Conservation (phyloP, 2,888 invertebrate species). For the Andricus quercusramuli region DNA sequence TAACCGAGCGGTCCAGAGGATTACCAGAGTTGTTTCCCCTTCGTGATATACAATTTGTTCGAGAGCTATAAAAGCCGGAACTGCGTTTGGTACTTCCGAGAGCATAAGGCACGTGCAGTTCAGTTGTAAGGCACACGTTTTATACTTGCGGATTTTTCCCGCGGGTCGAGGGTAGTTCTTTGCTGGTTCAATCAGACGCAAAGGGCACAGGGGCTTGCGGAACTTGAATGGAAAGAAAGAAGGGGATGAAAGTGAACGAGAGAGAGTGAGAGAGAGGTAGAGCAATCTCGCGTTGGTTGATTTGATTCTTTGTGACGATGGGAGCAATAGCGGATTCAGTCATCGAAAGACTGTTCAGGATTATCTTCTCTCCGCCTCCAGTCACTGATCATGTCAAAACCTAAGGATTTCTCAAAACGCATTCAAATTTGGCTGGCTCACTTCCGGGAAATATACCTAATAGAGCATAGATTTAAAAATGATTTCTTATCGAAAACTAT, state of each 20-base stretch:
- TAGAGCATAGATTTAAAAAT: too few species aligned
- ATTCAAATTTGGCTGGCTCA: too few species aligned
- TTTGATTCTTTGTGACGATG: constrained; percentile 71
- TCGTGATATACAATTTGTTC: constrained; percentile 53
- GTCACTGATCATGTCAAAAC: constrained; percentile 48
- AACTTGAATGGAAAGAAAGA: constrained; percentile 64
- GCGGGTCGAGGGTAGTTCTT: constrained; percentile 56
- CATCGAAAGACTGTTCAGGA: constrained; percentile 69
- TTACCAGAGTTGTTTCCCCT: too few species aligned
- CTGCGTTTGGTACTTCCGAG: constrained; percentile 61
- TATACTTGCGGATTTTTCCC: constrained; percentile 57
- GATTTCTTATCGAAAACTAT: too few species aligned
- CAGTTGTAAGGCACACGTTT: constrained; percentile 56
- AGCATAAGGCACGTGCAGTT: constrained; percentile 52
- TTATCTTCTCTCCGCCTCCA: constrained; percentile 63
- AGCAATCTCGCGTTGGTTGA: constrained; percentile 64
- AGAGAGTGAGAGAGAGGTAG: constrained; percentile 42
- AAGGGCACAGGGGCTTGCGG: constrained; percentile 65
- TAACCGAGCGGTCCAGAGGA: too few species aligned
- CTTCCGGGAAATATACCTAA: too few species aligned
- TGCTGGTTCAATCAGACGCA: constrained; percentile 68
- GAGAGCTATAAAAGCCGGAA: constrained; percentile 59
- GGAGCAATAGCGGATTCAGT: constrained; percentile 72
- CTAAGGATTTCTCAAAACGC: too few species aligned
- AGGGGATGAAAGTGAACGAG: constrained; percentile 52